phyloP scores from a whole-genome alignment of 2,888 invertebrate species.

The Neria commutata region DNA sequence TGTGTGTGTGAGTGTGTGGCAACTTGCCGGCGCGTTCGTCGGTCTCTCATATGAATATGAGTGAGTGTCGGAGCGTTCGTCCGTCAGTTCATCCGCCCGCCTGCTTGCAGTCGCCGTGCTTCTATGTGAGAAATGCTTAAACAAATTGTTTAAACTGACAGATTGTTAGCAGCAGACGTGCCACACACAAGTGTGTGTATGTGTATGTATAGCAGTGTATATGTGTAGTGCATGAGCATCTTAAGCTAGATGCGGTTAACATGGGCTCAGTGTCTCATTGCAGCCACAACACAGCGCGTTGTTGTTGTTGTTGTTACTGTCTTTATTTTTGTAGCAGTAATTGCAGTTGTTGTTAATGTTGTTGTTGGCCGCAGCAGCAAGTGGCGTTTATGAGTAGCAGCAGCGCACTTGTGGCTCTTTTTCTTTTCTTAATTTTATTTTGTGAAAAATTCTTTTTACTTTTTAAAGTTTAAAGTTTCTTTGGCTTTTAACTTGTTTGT shows the following conservation, averaged over 20 bases:
- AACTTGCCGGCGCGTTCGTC: not conserved
- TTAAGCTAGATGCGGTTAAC: too few species aligned
- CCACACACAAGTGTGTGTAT: slow-evolving; percentile 34
- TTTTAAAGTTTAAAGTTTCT: too few species aligned
- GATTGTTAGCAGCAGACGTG: slow-evolving; percentile 39
- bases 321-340: not conserved
- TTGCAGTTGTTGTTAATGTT: not conserved
- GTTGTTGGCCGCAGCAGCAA: not conserved
- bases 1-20: not conserved
- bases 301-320: slow-evolving; percentile 15
- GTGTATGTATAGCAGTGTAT: slow-evolving; percentile 33
- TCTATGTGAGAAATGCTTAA: slow-evolving; percentile 41
- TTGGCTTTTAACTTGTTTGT: too few species aligned
- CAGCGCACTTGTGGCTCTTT: too few species aligned
- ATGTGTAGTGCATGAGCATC: too few species aligned
- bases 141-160: slow-evolving; percentile 55
- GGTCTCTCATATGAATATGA: slow-evolving; percentile 3
- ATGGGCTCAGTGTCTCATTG: too few species aligned
- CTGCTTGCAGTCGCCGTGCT: not conserved
- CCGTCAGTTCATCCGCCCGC: not conserved
- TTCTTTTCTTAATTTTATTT: too few species aligned
- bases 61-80: not conserved
- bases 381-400: slow-evolving; percentile 33
- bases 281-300: not conserved
- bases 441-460: too few species aligned